These are phyloP conservation scores for Sporophila hypoxantha DNA, from an alignment of 2,113 vertebrate genomes.

Conservation along the genomic window DNA sequence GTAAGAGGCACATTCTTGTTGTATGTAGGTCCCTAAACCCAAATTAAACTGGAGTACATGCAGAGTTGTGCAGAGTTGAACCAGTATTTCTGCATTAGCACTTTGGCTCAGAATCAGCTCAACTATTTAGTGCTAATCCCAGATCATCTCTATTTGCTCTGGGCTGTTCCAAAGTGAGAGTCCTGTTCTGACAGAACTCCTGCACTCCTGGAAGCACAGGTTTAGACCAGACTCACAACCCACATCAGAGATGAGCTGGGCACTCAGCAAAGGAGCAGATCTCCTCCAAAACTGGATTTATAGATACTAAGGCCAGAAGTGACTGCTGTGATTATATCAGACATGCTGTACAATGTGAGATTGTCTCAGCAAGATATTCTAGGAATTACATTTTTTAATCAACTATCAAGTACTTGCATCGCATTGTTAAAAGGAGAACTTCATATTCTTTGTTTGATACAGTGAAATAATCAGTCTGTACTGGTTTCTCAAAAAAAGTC, in stretches of 20 bases:
- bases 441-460: neutral
- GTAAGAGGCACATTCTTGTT: neutral
- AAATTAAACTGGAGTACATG: neutral
- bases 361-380: neutral
- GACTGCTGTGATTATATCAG: neutral
- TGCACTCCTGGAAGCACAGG: neutral
- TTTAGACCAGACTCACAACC: neutral
- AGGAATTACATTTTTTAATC: neutral
- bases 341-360: neutral
- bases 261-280: neutral
- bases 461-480: neutral
- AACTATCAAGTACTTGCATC: neutral
- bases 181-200: neutral
- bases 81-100: conserved; percentile 4
- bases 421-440: neutral
- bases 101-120: conserved; percentile 11
- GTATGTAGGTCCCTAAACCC: neutral
- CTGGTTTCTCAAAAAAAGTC: neutral
- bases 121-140: neutral
- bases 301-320: neutral
- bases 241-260: neutral
- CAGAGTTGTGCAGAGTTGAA: conserved; percentile 10
- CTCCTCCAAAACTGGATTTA: neutral
- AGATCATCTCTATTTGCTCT: neutral
- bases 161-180: neutral